phyloP scores from a whole-genome alignment of 1,140 invertebrate genomes.

The Charaxes varanes region DNA sequence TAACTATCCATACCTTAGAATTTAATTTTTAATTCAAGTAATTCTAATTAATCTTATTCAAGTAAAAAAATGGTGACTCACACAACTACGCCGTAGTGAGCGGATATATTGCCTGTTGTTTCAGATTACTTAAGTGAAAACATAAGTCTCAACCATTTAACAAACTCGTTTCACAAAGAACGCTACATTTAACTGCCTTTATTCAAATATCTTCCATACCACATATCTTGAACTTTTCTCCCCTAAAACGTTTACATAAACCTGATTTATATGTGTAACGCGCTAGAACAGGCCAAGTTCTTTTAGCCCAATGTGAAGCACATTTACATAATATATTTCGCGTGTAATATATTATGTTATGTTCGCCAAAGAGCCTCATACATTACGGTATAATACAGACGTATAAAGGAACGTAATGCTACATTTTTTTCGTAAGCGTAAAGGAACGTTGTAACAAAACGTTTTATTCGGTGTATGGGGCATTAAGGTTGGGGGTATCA shows the following conservation, averaged over 20 bases:
- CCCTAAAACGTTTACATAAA: slow-evolving; percentile 22
- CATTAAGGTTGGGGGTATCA: slow-evolving; percentile 1
- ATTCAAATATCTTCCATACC: slow-evolving; percentile 12
- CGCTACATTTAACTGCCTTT: slow-evolving; percentile 14
- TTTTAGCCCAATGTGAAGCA: slow-evolving; percentile 23
- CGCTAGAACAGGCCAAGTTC: slow-evolving; percentile 22
- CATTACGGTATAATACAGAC: slow-evolving; percentile 12
- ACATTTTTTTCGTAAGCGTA: slow-evolving; percentile 9
- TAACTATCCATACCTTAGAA: no score
- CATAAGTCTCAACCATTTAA: slow-evolving; percentile 1
- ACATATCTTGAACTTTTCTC: slow-evolving; percentile 12
- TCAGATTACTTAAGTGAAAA: no score
- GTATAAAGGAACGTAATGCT: slow-evolving; percentile 5
- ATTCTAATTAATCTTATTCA: no score
- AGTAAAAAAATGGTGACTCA: no score
- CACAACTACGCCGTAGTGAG: no score
- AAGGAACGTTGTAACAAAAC: not conserved
- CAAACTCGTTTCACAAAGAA: slow-evolving; percentile 3
- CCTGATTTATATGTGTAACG: slow-evolving; percentile 21
- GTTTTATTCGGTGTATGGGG: not conserved
- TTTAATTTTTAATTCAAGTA: no score
- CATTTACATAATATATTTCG: slow-evolving; percentile 37
- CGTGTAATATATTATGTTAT: slow-evolving; percentile 34
- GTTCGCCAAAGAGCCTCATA: slow-evolving; percentile 14
- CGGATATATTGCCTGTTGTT: no score